Conservation (phyloP, 2,113 vertebrate species). For the Chlamydotis undulata region DNA sequence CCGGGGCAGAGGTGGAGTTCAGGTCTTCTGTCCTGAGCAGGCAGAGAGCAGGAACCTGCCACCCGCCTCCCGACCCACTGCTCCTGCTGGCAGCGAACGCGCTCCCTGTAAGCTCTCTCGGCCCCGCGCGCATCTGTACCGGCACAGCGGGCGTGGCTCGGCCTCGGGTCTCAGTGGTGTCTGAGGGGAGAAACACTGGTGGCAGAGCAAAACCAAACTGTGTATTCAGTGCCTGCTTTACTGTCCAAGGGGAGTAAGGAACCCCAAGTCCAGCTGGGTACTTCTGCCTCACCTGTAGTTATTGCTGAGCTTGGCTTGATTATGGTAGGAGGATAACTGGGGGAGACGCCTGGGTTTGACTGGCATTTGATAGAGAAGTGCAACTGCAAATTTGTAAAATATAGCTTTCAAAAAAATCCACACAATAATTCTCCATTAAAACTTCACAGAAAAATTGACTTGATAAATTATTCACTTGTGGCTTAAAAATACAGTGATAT, state of each 20-base stretch:
- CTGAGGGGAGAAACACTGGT: background rate
- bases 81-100: rapidly evolving
- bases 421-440: background rate
- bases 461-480: background rate
- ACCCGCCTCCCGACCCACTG: background rate
- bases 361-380: background rate
- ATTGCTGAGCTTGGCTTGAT: rapidly evolving
- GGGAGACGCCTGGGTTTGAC: background rate
- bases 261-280: rapidly evolving
- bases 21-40: background rate
- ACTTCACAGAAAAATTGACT: background rate
- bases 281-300: background rate
- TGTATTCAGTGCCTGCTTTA: rapidly evolving
- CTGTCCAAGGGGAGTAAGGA: background rate
- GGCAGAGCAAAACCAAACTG: background rate
- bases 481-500: background rate
- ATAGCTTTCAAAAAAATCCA: background rate
- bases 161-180: background rate
- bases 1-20: background rate
- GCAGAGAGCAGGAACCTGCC: background rate
- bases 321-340: background rate
- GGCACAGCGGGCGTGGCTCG: rapidly evolving
- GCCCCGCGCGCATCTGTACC: rapidly evolving
- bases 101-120: rapidly evolving
- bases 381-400: background rate